Evolutionary conservation across 2,888 invertebrate species (phyloP).

Genomic region (Aphidoletes aphidimyza): DNA sequence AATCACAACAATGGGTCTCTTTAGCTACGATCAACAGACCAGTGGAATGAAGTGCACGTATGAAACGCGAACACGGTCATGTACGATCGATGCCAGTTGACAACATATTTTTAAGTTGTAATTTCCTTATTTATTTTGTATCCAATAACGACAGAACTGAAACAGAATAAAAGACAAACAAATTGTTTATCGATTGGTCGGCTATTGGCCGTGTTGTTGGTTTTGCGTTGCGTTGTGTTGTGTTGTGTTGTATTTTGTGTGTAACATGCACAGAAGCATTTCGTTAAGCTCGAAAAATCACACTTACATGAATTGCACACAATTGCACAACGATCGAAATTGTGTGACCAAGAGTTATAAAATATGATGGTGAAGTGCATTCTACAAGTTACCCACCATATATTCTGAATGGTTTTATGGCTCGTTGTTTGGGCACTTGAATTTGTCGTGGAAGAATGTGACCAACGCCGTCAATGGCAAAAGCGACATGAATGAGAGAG

Average conservation of each 20-base stretch:
- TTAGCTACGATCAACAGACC: background rate
- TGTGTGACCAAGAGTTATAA: background rate
- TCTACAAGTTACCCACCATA: background rate
- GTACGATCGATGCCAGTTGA: constrained; percentile 8
- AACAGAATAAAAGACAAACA: background rate
- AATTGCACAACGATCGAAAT: background rate
- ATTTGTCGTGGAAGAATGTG: background rate
- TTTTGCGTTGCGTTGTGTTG: background rate
- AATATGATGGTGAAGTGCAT: background rate
- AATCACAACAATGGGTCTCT: background rate
- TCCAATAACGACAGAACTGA: background rate
- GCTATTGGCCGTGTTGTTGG: background rate
- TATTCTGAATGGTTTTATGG: background rate
- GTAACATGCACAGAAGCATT: background rate
- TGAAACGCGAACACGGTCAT: constrained; percentile 9
- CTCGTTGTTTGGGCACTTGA: background rate
- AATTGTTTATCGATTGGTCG: background rate
- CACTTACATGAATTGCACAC: background rate
- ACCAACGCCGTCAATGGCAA: background rate
- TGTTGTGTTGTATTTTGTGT: no score
- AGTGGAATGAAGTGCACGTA: background rate
- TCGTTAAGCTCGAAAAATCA: constrained; percentile 14
- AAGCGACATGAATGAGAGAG: no score
- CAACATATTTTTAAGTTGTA: constrained; percentile 41
- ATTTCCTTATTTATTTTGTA: background rate